Percentiles rank a stretch among this genome's conserved stretches.
Conservation (phyloP, 2,888 invertebrate species). For the Zhuqinia jingwanae region DNA sequence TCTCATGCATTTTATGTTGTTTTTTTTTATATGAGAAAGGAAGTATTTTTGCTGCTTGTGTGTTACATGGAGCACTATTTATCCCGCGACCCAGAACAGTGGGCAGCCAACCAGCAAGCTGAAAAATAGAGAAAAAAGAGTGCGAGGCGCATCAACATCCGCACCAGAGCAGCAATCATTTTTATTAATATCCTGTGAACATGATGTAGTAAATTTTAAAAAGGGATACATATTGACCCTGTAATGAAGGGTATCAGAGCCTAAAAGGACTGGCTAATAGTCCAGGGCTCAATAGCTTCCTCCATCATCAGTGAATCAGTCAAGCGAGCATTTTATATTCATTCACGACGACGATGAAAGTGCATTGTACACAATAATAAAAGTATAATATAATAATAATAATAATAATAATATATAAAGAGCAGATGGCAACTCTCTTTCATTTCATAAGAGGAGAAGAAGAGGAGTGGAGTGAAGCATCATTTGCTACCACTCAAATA, state of each 20-base stretch:
- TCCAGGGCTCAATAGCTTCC: constrained; percentile 67
- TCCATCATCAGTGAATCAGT: constrained; percentile 62
- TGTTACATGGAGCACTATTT: constrained; percentile 30
- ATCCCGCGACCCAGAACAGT: constrained; percentile 51
- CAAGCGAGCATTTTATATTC: constrained; percentile 61
- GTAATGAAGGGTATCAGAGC: constrained; percentile 72
- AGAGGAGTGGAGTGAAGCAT: constrained; percentile 25
- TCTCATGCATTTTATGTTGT: constrained; percentile 39
- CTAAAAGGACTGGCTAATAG: constrained; percentile 72
- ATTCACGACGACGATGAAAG: no score
- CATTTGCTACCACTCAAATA: constrained; percentile 48
- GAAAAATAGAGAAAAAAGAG: constrained; percentile 45
- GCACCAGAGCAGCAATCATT: constrained; percentile 53
- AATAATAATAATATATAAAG: no score
- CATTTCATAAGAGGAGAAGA: constrained; percentile 29
- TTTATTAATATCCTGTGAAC: constrained; percentile 72
- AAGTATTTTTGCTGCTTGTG: constrained; percentile 39
- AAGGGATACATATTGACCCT: constrained; percentile 65
- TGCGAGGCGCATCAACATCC: background rate
- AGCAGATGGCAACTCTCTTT: constrained; percentile 63
- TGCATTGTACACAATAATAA: constrained; percentile 40
- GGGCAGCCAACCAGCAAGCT: constrained; percentile 70
- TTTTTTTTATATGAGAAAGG: constrained; percentile 13
- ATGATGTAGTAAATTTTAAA: constrained; percentile 56
- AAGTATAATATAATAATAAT: no score